A percentile compares a stretch with the other conserved stretches of the same genome.
Evolutionary conservation across 1,140 invertebrate genomes (phyloP).

Genomic region (Camponotus pennsylvanicus): DNA sequence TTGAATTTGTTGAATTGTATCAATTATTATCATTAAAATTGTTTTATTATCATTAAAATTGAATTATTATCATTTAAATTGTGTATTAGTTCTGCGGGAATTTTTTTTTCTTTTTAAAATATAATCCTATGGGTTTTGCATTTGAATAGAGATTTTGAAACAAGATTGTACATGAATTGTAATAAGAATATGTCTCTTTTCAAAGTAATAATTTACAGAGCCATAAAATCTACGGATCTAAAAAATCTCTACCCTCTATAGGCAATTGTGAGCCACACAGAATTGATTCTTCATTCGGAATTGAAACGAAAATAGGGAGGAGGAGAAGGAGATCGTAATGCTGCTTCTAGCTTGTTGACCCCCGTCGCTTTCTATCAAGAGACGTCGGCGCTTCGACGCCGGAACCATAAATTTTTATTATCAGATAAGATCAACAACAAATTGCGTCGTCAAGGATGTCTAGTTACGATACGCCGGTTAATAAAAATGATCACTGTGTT

Average conservation of each 20-base stretch:
- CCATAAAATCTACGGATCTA: neutral
- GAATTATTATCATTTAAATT: neutral
- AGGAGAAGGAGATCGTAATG: slow-evolving; percentile 15
- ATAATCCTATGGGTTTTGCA: neutral
- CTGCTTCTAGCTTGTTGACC: slow-evolving; percentile 53
- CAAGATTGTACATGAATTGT: neutral
- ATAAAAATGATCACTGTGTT: slow-evolving; percentile 27
- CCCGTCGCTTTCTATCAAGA: slow-evolving; percentile 52
- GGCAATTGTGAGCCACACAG: slow-evolving; percentile 17
- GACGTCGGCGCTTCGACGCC: slow-evolving; percentile 25
- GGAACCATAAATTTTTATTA: slow-evolving; percentile 49
- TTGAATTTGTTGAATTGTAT: neutral
- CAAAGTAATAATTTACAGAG: neutral
- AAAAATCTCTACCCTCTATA: neutral
- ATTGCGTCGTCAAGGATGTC: slow-evolving; percentile 20
- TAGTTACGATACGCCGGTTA: neutral
- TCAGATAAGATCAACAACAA: neutral
- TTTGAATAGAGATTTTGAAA: neutral
- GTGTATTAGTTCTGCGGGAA: neutral
- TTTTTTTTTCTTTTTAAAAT: neutral
- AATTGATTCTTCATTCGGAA: slow-evolving; percentile 37
- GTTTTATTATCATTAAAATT: neutral
- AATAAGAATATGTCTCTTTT: neutral
- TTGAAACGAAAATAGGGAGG: slow-evolving; percentile 11
- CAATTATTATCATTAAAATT: slow-evolving; percentile 4